phyloP scores from a whole-genome alignment of 2,113 vertebrate species.

The Mormyrus iriodes region DNA sequence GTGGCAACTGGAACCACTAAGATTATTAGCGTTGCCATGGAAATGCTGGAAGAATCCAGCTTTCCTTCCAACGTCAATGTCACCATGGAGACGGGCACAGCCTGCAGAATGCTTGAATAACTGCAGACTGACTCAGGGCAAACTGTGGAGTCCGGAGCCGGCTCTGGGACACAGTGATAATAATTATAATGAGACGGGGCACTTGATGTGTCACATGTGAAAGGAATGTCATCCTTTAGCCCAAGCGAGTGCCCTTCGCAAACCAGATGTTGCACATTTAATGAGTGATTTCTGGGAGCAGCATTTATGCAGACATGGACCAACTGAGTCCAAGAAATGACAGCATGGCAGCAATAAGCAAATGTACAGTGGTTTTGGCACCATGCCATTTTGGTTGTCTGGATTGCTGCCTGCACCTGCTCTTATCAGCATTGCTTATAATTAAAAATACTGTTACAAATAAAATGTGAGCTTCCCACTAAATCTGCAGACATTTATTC shows the following conservation, averaged over 20 bases:
- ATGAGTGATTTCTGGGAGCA: not conserved
- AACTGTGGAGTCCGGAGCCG: not conserved
- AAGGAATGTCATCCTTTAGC: not conserved
- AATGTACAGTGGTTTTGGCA: not conserved
- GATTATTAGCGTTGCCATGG: conserved; percentile 19
- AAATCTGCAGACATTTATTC: not conserved
- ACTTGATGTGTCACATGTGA: not conserved
- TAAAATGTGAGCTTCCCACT: not conserved
- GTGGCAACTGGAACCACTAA: not conserved
- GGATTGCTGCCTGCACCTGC: not conserved
- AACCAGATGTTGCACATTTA: not conserved
- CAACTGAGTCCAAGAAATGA: not conserved
- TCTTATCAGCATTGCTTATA: not conserved
- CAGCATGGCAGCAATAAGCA: not conserved
- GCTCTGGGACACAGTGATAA: not conserved
- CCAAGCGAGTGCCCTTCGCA: not conserved
- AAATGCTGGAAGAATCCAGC: conserved; percentile 23
- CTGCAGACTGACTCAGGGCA: not conserved
- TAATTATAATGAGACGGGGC: not conserved
- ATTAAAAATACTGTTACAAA: not conserved
- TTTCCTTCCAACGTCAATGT: conserved; percentile 18
- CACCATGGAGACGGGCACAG: conserved; percentile 36
- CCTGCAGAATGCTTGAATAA: conserved; percentile 14
- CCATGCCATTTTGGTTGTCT: not conserved
- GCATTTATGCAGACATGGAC: not conserved